A percentile compares a stretch with the other conserved stretches of the same genome.
Evolutionary conservation across 2,797 vertebrate genomes (phyloP).

Genomic region (Serranus cabrilla): DNA sequence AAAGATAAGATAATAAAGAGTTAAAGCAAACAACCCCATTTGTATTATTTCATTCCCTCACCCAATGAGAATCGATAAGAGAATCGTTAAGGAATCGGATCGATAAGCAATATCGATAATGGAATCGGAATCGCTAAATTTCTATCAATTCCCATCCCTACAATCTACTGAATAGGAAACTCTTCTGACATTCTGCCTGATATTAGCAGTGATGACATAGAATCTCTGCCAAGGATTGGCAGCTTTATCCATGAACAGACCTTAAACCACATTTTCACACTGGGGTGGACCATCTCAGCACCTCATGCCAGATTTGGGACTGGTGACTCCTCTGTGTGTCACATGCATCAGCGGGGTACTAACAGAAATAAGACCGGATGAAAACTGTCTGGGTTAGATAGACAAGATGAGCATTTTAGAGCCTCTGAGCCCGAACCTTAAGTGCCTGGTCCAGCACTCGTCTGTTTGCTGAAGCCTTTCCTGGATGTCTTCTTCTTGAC

Average conservation of each 20-base stretch:
- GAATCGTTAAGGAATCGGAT: too few relatives aligned
- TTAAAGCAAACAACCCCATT: too few relatives aligned
- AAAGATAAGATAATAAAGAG: too few relatives aligned
- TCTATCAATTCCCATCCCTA: too few relatives aligned
- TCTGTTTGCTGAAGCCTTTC: not conserved
- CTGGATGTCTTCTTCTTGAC: constrained; percentile 27
- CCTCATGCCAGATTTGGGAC: not conserved
- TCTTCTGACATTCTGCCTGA: not conserved
- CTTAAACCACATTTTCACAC: not conserved
- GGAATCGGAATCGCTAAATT: too few relatives aligned
- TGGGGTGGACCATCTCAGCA: not conserved
- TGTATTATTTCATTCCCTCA: too few relatives aligned
- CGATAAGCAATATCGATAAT: too few relatives aligned
- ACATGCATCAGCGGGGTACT: constrained; percentile 11
- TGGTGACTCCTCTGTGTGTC: not conserved
- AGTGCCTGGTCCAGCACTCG: not conserved
- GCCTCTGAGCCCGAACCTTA: not conserved
- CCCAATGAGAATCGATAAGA: too few relatives aligned
- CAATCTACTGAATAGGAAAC: too few relatives aligned
- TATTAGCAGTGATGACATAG: not conserved
- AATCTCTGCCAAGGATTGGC: not conserved
- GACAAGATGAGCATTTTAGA: constrained; percentile 6
- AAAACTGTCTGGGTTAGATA: not conserved
- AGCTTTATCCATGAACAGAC: not conserved
- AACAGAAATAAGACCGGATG: constrained; percentile 7